Evolutionary conservation across 2,113 vertebrate genomes (phyloP), one percentile per base, ranked within the genome.

Genomic region (Rhineura floridana): DNA sequence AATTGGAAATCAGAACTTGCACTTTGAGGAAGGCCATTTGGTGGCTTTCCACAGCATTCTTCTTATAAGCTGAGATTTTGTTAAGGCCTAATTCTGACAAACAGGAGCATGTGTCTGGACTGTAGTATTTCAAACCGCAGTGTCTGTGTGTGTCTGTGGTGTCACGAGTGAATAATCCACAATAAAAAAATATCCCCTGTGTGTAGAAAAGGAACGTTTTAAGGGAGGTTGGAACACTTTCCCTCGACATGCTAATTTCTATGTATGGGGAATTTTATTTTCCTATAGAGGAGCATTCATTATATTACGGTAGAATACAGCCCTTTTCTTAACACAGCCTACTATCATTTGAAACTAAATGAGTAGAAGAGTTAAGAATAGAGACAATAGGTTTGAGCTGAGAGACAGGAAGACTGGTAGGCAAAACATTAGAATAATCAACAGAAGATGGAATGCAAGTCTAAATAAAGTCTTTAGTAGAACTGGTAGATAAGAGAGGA

Each of bases 401-500:
- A 62, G 69, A 46, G 52, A 81, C 39, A 50, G 69, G 19, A 42
- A 63, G 36, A 11, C 28, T 5, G 28, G 21, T n/a, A 82, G 48
- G 42, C 42, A 63, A 81, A 87, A 50, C 42, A 36, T 70, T 30
- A 7, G 15, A 75, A 63, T 63, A 63, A 82, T 48, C 39, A 81
- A 36, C 28, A 15, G 65, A 13, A 39, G 69, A 63, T 44, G 17
- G 30, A 25, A 63, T 59, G 67, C 12, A 25, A 75, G 23, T 30
- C 42, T 48, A 72, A 87, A 63, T 46, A 63, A 75, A 3, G 67
- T 39, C 44, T 82, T 85, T 73, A 48, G 86, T 28, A 48, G 33
- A 87, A 55, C 50, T 33, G 1, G 69, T 28, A 87, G 86, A 82
- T 82, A 87, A 87, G 67, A 52, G 30, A 70, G 79, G 67, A 72